Evolutionary conservation across 2,113 vertebrate genomes (phyloP).

Genomic region (Pterophyllum scalare): DNA sequence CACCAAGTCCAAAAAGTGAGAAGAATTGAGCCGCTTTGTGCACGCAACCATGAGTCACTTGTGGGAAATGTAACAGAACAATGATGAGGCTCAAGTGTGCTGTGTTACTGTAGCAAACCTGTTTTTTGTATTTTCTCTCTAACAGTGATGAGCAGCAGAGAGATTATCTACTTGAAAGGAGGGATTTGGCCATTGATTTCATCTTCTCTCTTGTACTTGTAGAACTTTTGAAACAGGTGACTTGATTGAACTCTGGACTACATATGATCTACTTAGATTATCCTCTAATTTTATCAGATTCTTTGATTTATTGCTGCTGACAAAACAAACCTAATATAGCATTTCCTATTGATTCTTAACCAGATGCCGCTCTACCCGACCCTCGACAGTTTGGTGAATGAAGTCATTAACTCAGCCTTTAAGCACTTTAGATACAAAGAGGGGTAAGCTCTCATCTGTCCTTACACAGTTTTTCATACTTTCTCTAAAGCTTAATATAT

Average conservation of each 20-base stretch:
- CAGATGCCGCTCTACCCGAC: slow-evolving; percentile 97
- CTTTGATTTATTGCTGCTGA: neutral
- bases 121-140: slow-evolving; percentile 46
- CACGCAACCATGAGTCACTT: neutral
- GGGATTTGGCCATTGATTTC: slow-evolving; percentile 98
- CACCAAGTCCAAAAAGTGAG: slow-evolving; percentile 96
- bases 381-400: slow-evolving; percentile 93
- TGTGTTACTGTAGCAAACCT: neutral
- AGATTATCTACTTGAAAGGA: slow-evolving; percentile 97
- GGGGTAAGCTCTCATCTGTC: slow-evolving; percentile 84
- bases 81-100: neutral
- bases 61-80: neutral
- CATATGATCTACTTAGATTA: neutral
- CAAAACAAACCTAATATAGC: neutral
- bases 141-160: slow-evolving; percentile 94
- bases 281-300: neutral
- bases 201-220: slow-evolving; percentile 98
- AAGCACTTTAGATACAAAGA: slow-evolving; percentile 99
- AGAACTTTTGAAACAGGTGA: slow-evolving; percentile 98
- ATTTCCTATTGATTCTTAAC: slow-evolving; percentile 43
- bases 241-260: neutral
- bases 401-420: slow-evolving; percentile 96
- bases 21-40: neutral
- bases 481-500: neutral
- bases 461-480: neutral